phyloP scores from a whole-genome alignment of 2,113 vertebrate genomes.

The Corynorhinus townsendii region DNA sequence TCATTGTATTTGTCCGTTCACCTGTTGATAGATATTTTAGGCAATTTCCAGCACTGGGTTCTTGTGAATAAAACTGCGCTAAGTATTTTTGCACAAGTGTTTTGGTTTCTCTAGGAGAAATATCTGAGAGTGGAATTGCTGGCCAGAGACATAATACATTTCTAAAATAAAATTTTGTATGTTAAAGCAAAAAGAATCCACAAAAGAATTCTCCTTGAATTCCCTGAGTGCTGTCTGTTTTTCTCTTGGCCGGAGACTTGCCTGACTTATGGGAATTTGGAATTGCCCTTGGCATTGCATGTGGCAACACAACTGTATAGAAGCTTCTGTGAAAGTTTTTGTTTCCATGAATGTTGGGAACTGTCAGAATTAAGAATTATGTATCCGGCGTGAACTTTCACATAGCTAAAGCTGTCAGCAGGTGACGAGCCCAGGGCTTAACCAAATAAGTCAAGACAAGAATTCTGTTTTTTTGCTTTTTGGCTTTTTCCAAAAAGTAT shows the following conservation, averaged over 20 bases:
- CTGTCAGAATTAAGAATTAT: background rate
- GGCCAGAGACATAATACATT: background rate
- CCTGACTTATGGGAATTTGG: conserved; percentile 24
- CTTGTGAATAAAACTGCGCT: background rate
- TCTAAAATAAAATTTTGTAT: background rate
- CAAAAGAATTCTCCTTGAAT: background rate
- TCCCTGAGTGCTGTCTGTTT: background rate
- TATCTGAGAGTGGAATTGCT: background rate
- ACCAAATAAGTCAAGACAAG: conserved; percentile 18
- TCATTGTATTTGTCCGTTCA: background rate
- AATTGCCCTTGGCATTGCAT: background rate
- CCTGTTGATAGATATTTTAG: background rate
- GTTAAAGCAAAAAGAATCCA: background rate
- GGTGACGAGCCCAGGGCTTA: background rate
- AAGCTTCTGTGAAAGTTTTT: conserved; percentile 18
- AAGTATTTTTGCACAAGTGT: background rate
- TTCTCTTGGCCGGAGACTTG: background rate
- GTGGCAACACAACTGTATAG: background rate
- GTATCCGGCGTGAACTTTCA: conserved; percentile 17
- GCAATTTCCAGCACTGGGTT: background rate
- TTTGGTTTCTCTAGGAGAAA: background rate
- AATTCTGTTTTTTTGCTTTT: background rate
- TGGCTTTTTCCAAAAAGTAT: background rate
- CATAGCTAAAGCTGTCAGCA: conserved; percentile 15
- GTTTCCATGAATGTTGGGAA: background rate